Conservation (phyloP, 1,140 invertebrate species). For the Lamellibrachia luymesi region DNA sequence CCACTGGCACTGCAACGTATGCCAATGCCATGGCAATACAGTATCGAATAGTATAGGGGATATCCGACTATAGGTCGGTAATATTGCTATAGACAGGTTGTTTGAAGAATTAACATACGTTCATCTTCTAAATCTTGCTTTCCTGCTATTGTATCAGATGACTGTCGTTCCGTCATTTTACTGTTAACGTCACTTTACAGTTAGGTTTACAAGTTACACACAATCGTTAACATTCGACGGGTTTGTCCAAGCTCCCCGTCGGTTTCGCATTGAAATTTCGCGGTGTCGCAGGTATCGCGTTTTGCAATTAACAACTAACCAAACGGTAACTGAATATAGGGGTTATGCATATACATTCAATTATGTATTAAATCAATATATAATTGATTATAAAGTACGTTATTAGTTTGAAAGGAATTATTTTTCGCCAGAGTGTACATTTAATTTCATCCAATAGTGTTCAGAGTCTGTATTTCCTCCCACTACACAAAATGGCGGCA, state of each 20-base stretch:
- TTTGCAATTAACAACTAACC: not conserved
- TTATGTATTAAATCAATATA: not conserved
- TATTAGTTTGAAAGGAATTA: not conserved
- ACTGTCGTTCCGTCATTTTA: not conserved
- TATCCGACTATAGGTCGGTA: too few species aligned
- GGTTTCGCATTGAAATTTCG: not conserved
- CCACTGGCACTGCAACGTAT: too few species aligned
- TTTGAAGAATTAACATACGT: not conserved
- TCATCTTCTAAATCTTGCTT: constrained; percentile 5
- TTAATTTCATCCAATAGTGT: not conserved
- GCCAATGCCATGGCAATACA: too few species aligned
- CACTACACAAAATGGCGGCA: constrained; percentile 41
- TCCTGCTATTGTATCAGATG: not conserved
- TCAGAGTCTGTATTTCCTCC: not conserved
- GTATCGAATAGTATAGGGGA: too few species aligned
- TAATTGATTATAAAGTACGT: not conserved
- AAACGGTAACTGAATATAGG: not conserved
- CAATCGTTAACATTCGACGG: not conserved
- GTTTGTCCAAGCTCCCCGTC: not conserved
- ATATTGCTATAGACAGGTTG: too few species aligned
- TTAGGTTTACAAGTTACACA: too few species aligned
- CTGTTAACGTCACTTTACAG: not conserved
- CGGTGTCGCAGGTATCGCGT: not conserved
- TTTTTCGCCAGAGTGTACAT: not conserved
- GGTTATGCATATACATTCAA: not conserved